These are phyloP conservation scores for Propithecus deckenii DNA, from an alignment of 2,797 vertebrate species.

Conservation along the genomic window DNA sequence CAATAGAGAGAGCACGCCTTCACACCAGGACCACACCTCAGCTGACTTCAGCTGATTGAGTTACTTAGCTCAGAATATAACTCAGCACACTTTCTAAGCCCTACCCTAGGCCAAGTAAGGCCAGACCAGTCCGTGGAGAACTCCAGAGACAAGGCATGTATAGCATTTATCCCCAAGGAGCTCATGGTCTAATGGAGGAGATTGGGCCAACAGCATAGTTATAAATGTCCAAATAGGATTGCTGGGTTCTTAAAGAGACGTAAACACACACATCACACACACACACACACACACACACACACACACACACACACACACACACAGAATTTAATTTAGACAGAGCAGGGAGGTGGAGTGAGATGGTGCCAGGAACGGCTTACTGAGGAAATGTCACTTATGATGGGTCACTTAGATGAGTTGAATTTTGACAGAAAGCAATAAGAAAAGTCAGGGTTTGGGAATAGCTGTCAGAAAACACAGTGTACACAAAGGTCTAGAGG, in stretches of 20 bases:
- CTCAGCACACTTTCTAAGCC: neutral
- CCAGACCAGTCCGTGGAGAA: neutral
- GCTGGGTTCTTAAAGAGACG: neutral
- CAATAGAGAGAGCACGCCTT: neutral
- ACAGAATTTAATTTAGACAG: neutral
- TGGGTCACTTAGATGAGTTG: neutral
- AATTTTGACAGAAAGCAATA: neutral
- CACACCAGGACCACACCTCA: neutral
- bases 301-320: neutral
- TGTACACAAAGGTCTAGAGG: neutral
- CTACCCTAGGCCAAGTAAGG: neutral
- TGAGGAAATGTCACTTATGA: neutral
- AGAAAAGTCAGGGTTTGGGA: rapidly evolving
- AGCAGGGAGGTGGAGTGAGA: neutral
- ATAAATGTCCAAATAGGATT: neutral
- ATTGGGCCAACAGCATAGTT: neutral
- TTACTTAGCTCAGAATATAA: neutral
- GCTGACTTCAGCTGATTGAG: neutral
- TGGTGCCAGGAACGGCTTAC: neutral
- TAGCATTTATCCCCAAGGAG: neutral
- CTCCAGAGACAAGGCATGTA: neutral
- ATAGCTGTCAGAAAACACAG: neutral
- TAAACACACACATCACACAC: neutral
- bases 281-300: neutral
- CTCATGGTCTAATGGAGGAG: neutral